Conservation (phyloP, 2,113 vertebrate species). For the Struthidea cinerea region DNA sequence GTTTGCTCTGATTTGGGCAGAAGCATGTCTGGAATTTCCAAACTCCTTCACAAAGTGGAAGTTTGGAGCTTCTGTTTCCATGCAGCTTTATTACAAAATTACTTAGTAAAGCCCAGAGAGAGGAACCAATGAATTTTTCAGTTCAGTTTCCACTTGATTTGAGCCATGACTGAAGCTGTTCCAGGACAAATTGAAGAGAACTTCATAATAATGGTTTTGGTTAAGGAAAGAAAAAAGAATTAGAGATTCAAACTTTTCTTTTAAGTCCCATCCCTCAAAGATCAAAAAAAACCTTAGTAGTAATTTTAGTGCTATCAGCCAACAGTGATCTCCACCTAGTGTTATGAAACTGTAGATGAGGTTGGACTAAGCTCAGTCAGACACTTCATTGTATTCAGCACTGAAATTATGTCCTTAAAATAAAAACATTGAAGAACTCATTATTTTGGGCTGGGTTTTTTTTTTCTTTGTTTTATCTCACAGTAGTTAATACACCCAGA, state of each 20-base stretch:
- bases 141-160: neutral
- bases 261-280: neutral
- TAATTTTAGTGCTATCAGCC: neutral
- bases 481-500: neutral
- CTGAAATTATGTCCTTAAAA: neutral
- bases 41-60: neutral
- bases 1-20: neutral
- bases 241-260: neutral
- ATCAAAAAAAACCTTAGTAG: accelerated
- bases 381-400: neutral
- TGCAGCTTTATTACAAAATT: neutral
- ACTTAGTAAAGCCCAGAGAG: neutral
- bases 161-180: neutral
- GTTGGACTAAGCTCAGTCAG: neutral
- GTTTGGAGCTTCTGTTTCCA: neutral
- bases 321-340: neutral
- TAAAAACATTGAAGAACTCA: neutral
- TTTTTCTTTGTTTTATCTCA: neutral
- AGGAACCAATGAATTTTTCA: neutral
- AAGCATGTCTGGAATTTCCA: neutral
- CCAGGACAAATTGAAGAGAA: neutral
- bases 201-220: neutral
- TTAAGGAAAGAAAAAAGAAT: neutral
- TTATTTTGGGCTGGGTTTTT: neutral
- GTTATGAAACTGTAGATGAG: neutral